Evolutionary conservation across 2,888 invertebrate genomes (phyloP).

Genomic region (Phytoseiulus persimilis): DNA sequence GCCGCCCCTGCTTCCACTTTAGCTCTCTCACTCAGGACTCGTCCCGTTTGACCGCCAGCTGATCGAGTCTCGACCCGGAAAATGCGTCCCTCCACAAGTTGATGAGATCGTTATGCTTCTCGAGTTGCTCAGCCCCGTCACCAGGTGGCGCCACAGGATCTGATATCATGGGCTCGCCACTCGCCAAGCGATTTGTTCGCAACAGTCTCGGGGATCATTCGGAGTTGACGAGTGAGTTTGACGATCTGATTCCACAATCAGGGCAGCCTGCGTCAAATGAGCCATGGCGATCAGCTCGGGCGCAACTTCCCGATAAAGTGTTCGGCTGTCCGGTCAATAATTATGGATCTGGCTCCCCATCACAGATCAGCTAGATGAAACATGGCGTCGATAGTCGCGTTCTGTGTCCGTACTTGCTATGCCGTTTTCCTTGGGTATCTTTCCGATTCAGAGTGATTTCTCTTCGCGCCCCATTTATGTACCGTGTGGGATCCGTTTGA

Average conservation of each 20-base stretch:
- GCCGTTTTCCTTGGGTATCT: not conserved
- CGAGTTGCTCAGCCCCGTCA: not conserved
- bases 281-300: not conserved
- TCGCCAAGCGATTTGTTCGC: not conserved
- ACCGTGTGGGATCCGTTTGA: not conserved
- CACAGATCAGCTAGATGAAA: too few relatives aligned
- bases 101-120: too few relatives aligned
- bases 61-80: too few relatives aligned
- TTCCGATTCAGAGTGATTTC: not conserved
- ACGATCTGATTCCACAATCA: not conserved
- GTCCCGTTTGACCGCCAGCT: too few relatives aligned
- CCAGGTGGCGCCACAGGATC: not conserved
- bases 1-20: not conserved
- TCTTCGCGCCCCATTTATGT: not conserved
- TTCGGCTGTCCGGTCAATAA: not conserved
- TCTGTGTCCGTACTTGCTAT: not conserved
- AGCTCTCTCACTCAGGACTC: too few relatives aligned
- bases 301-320: not conserved
- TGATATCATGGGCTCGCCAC: not conserved
- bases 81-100: too few relatives aligned
- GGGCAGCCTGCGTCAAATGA: not conserved
- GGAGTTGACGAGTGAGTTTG: not conserved
- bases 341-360: not conserved
- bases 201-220: not conserved
- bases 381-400: not conserved